Evolutionary conservation across 1,140 invertebrate species (phyloP), one percentile per base, ranked within the genome.

Genomic region (Helicorthomorpha holstii): DNA sequence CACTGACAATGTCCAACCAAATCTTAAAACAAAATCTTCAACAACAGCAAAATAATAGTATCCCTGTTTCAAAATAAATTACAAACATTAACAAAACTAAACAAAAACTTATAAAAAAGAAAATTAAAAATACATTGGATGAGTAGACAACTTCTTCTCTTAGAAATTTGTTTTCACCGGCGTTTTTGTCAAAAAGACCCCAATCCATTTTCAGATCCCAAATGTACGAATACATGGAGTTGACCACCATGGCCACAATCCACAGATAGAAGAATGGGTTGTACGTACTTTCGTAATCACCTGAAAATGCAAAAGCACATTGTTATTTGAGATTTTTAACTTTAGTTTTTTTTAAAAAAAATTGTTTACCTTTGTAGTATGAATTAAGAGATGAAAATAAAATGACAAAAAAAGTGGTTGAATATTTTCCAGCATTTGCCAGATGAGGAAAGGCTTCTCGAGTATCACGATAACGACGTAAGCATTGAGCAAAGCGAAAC

Each of bases 121-220:
- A n/a, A n/a, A n/a, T n/a, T n/a, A n/a, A n/a, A n/a, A n/a, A n/a
- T n/a, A n/a, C n/a, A 16, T 60, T 59, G 16, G 63, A 66, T 0
- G 67, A 72, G 64, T 80, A 82, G 43, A 82, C 81, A 41, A 82
- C 78, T 66, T 85, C 82, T 63, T 85, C 82, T 16, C 82, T 64
- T 1, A 85, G 69, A 59, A 83, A 79, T 56, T 69, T 77, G 2
- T 92, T 90, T 68, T 94, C 85, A 24, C 82, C 79, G 14, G 85
- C 80, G 50, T 80, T 81, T 53, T 77, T 80, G 63, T 93, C 90
- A 55, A 96, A 82, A n/a, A 98, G 70, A 12, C 94, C 93, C 93
- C 93, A 98, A 76, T 98, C 93, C 87, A 97, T 92, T 68, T 89
- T 91, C 3, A 97, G 81, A 65, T 98, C 93, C 93, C 93, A 97